Conservation (phyloP, 2,797 vertebrate species). For the Enteromius anoplus region DNA sequence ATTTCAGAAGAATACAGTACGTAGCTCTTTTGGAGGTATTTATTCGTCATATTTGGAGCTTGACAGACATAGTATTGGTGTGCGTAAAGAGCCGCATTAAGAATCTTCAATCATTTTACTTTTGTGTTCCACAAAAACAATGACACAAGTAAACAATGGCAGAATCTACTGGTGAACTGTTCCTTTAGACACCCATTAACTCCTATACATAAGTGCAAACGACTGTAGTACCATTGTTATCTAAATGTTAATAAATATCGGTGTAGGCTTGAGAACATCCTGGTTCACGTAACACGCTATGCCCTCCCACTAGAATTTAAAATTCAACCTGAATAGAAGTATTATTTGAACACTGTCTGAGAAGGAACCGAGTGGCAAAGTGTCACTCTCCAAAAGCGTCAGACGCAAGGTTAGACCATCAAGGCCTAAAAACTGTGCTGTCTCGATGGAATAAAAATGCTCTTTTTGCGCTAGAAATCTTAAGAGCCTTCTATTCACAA, state of each 20-base stretch:
- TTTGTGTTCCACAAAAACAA: background rate
- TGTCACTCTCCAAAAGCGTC: slow-evolving; percentile 30
- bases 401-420: slow-evolving; percentile 34
- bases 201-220: slow-evolving; percentile 70
- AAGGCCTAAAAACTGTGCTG: background rate
- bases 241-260: slow-evolving; percentile 61
- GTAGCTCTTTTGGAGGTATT: slow-evolving; percentile 5
- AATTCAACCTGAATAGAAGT: slow-evolving; percentile 41
- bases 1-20: background rate
- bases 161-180: background rate
- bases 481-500: background rate
- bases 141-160: background rate
- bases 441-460: slow-evolving; percentile 15
- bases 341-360: slow-evolving; percentile 39
- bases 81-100: background rate
- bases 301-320: slow-evolving; percentile 22
- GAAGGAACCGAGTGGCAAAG: slow-evolving; percentile 12
- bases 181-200: slow-evolving; percentile 17
- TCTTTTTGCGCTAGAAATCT: slow-evolving; percentile 3
- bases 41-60: background rate
- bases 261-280: slow-evolving; percentile 36
- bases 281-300: slow-evolving; percentile 26
- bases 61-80: too few species aligned
- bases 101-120: background rate
- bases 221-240: slow-evolving; percentile 70